These are phyloP conservation scores for Imbricaverruca yamaguchii DNA, from an alignment of 2,888 invertebrate species.

Conservation along the genomic window DNA sequence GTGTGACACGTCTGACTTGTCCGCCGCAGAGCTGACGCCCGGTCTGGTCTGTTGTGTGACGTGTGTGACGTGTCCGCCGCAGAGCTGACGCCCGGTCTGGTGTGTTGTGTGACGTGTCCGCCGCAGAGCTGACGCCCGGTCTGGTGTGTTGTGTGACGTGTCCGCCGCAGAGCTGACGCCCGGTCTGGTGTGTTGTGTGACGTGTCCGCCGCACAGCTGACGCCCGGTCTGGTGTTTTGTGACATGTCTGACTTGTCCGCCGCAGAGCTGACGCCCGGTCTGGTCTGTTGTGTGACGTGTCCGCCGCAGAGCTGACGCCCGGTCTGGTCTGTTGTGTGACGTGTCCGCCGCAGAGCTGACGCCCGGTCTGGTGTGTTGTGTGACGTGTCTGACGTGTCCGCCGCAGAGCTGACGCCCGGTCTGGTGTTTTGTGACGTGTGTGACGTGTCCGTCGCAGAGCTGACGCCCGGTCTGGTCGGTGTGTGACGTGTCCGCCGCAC, in stretches of 20 bases:
- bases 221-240: slow-evolving; percentile 38
- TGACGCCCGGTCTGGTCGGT: no score
- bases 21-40: no score
- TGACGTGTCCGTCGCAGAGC: slow-evolving; percentile 51
- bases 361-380: slow-evolving; percentile 38
- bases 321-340: slow-evolving; percentile 49
- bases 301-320: slow-evolving; percentile 39
- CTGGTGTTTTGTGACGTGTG: no score
- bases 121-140: slow-evolving; percentile 39
- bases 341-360: slow-evolving; percentile 44
- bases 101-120: slow-evolving; percentile 55
- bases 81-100: slow-evolving; percentile 39
- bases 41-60: no score
- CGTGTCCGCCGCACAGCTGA: slow-evolving; percentile 47
- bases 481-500: no score
- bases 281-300: slow-evolving; percentile 54
- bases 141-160: slow-evolving; percentile 53
- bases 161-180: slow-evolving; percentile 41
- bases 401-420: slow-evolving; percentile 39
- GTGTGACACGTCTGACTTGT: no score
- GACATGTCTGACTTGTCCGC: slow-evolving; percentile 58
- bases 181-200: slow-evolving; percentile 47
- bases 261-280: slow-evolving; percentile 39
- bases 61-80: slow-evolving; percentile 56
- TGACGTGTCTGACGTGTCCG: slow-evolving; percentile 58